Conservation (phyloP, 2,888 invertebrate species). For the Anticlea derivata region DNA sequence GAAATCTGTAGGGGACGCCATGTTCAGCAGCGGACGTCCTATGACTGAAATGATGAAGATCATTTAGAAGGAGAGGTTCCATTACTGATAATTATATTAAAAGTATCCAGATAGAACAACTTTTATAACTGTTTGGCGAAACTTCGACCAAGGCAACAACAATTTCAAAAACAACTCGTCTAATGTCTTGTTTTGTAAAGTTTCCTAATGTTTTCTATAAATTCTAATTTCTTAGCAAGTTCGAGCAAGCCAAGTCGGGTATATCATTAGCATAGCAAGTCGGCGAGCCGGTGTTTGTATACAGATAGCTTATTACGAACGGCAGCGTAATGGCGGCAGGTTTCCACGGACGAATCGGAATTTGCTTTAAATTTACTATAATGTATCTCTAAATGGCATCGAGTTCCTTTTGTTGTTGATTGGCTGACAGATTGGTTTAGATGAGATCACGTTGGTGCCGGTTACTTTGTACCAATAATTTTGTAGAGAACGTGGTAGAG, state of each 20-base stretch:
- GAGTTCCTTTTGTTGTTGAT: slow-evolving; percentile 6
- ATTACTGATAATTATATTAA: background rate
- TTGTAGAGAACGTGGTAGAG: no score
- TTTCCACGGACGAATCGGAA: slow-evolving; percentile 7
- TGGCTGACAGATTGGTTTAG: slow-evolving; percentile 3
- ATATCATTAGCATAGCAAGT: slow-evolving; percentile 9
- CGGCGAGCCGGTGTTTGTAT: slow-evolving; percentile 16
- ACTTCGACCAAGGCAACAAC: background rate
- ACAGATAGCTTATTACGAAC: slow-evolving; percentile 21
- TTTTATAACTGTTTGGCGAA: background rate
- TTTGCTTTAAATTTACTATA: slow-evolving; percentile 18
- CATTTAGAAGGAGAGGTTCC: background rate
- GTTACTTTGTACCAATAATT: no score
- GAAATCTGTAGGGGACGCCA: no score
- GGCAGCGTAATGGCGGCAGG: background rate
- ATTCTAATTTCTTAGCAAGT: slow-evolving; percentile 5
- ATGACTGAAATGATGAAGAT: no score
- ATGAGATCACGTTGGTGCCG: background rate
- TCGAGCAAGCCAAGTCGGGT: slow-evolving; percentile 1
- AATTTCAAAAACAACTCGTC: background rate
- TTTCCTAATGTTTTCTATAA: slow-evolving; percentile 11
- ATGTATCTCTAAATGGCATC: slow-evolving; percentile 12
- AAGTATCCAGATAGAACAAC: background rate
- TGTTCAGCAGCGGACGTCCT: no score
- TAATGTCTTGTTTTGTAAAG: slow-evolving; percentile 5